A percentile compares a stretch with the other conserved stretches of the same genome.
These are phyloP conservation scores for Elaphurus davidianus DNA, from an alignment of 2,113 vertebrate genomes.

Conservation along the genomic window DNA sequence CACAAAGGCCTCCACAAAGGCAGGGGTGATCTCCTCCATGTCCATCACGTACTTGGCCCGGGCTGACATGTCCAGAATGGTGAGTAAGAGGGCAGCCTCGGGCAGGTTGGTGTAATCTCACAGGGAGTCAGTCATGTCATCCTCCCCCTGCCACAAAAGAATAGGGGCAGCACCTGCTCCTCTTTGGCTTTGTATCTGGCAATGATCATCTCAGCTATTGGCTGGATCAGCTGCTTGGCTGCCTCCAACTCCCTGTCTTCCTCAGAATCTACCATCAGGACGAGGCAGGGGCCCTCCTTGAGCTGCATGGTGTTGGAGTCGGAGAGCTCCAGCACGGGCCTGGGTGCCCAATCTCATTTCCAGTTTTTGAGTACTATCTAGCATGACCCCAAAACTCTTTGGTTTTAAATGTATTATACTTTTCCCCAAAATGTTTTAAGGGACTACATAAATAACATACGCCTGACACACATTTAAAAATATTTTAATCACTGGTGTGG, in stretches of 20 bases:
- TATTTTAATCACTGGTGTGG: neutral
- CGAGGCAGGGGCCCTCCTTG: no score
- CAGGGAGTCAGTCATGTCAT: slow-evolving; percentile 97
- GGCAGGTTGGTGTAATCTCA: slow-evolving; percentile 98
- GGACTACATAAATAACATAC: neutral
- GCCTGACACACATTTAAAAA: no score
- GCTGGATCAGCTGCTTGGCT: slow-evolving; percentile 96
- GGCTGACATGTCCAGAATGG: slow-evolving; percentile 98
- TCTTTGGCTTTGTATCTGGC: slow-evolving; percentile 98
- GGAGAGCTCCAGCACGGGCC: no score
- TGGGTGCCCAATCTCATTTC: neutral
- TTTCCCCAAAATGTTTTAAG: neutral
- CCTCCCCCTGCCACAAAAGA: slow-evolving; percentile 97
- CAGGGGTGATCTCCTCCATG: slow-evolving; percentile 97
- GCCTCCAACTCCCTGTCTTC: slow-evolving; percentile 96
- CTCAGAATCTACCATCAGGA: slow-evolving; percentile 88
- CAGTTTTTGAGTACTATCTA: neutral
- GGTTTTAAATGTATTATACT: neutral
- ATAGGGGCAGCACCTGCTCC: slow-evolving; percentile 94
- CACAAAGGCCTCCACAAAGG: slow-evolving; percentile 96
- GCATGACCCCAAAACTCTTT: neutral
- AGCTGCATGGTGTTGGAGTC: no score
- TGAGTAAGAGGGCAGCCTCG: slow-evolving; percentile 95
- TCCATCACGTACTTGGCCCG: slow-evolving; percentile 97
- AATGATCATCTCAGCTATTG: slow-evolving; percentile 97